These are phyloP conservation scores for Ophion ellenae DNA, from an alignment of 2,888 invertebrate genomes.

Conservation along the genomic window DNA sequence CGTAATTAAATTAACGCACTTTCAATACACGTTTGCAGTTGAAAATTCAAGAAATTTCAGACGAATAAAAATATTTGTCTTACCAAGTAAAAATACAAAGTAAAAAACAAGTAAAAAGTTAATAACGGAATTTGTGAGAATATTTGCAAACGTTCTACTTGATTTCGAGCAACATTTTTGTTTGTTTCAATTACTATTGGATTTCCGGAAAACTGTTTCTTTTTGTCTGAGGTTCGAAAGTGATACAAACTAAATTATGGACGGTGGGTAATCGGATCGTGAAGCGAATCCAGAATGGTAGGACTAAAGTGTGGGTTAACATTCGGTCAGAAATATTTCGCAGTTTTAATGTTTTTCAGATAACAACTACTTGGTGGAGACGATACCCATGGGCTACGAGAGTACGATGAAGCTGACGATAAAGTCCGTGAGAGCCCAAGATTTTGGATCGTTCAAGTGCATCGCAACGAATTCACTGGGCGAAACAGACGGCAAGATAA, in stretches of 20 bases:
- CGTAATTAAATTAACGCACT: too few relatives aligned
- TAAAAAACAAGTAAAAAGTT: too few relatives aligned
- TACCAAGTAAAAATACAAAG: too few relatives aligned
- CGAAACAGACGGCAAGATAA: constrained; percentile 84
- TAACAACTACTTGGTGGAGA: constrained; percentile 83
- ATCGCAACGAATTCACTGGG: constrained; percentile 85
- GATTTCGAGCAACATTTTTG: too few relatives aligned
- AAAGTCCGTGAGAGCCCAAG: constrained; percentile 80
- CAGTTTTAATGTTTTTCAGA: constrained; percentile 73
- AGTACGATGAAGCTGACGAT: constrained; percentile 84
- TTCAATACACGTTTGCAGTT: too few relatives aligned
- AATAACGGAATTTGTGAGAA: too few relatives aligned
- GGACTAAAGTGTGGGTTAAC: not conserved
- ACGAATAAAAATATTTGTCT: too few relatives aligned
- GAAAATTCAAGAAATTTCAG: too few relatives aligned
- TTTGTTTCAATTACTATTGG: too few relatives aligned
- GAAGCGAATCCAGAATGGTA: not conserved
- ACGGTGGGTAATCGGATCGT: not conserved
- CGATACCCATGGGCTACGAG: constrained; percentile 77
- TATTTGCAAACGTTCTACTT: too few relatives aligned
- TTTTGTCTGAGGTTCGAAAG: too few relatives aligned
- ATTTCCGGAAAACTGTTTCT: too few relatives aligned
- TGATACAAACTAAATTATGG: not conserved
- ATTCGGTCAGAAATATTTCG: constrained; percentile 3
- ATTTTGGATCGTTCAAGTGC: constrained; percentile 83